phyloP scores from a whole-genome alignment of 2,888 invertebrate species.

The Dasypolia templi region DNA sequence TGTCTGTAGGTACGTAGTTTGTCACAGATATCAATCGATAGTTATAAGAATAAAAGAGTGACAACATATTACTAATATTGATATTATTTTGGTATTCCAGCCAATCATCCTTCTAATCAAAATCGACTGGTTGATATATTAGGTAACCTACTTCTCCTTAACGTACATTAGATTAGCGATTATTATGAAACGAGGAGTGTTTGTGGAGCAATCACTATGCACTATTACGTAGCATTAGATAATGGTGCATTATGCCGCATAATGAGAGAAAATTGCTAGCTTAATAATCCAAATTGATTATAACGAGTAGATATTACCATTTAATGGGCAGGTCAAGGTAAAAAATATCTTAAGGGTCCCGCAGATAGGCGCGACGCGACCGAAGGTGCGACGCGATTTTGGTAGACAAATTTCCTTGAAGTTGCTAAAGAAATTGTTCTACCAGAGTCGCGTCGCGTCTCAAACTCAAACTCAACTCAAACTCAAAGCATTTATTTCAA shows the following conservation, averaged over 20 bases:
- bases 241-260: constrained; percentile 15
- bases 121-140: neutral
- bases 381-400: too few species aligned
- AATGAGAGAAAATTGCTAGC: constrained; percentile 29
- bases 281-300: constrained; percentile 8
- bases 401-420: too few species aligned
- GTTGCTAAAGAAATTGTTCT: too few species aligned
- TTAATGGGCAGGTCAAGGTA: neutral
- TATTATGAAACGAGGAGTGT: constrained; percentile 44
- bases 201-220: constrained; percentile 60
- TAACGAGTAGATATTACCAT: neutral
- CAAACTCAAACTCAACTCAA: too few species aligned
- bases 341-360: too few species aligned
- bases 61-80: neutral
- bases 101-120: neutral
- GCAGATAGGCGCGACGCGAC: too few species aligned
- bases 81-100: neutral
- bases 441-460: too few species aligned
- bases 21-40: neutral
- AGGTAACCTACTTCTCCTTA: constrained; percentile 48
- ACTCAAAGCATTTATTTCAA: too few species aligned
- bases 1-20: neutral
- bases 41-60: neutral
- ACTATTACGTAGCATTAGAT: constrained; percentile 42
- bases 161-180: constrained; percentile 13